Percentiles rank a stretch among this genome's conserved stretches.
Conservation (phyloP, 1,140 invertebrate species). For the Zaprionus lachaisei region DNA sequence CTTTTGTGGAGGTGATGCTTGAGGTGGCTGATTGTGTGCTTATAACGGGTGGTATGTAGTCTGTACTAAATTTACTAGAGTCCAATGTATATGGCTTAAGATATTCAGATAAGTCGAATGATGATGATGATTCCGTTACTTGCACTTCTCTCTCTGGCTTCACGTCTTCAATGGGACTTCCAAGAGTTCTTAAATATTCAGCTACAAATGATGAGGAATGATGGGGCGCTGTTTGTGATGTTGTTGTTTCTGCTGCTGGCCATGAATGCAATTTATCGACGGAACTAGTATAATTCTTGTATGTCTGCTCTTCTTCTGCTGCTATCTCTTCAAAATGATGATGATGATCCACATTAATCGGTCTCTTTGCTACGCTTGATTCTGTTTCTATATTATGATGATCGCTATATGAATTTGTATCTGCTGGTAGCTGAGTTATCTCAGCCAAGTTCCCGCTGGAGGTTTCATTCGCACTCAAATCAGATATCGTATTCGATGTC, state of each 20-base stretch:
- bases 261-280: neutral
- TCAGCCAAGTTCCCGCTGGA: neutral
- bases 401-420: neutral
- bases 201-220: neutral
- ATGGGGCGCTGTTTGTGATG: neutral
- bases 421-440: neutral
- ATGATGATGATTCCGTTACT: conserved; percentile 33
- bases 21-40: conserved; percentile 16
- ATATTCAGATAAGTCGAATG: conserved; percentile 66
- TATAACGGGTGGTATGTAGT: conserved; percentile 7
- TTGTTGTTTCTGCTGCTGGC: neutral
- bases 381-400: neutral
- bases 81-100: conserved; percentile 65
- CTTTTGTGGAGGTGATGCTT: neutral
- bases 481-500: neutral
- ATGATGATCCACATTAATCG: neutral
- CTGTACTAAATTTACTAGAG: conserved; percentile 25
- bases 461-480: neutral
- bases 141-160: neutral
- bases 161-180: neutral
- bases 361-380: neutral
- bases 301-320: neutral
- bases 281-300: neutral
- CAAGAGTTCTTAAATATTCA: neutral
- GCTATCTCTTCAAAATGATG: neutral